Percentiles rank a stretch among this genome's conserved stretches.
Evolutionary conservation across 2,113 vertebrate species (phyloP).

Genomic region (Lasiurus cinereus): DNA sequence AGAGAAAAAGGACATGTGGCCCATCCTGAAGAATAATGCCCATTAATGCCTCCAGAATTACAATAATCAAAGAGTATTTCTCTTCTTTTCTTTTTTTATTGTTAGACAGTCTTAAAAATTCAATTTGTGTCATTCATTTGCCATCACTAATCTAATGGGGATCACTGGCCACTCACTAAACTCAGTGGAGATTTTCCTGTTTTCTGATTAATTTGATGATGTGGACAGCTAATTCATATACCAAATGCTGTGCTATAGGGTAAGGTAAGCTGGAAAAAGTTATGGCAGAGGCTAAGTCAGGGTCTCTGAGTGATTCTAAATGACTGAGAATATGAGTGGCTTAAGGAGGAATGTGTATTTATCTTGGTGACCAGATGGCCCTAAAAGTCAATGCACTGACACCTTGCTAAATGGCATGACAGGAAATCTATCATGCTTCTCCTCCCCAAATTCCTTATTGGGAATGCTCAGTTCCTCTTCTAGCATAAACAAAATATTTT

Average conservation of each 20-base stretch:
- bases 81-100: not conserved
- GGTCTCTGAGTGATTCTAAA: not conserved
- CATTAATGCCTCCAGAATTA: not conserved
- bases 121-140: not conserved
- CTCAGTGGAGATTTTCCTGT: not conserved
- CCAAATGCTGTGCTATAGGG: not conserved
- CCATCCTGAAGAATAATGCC: not conserved
- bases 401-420: not conserved
- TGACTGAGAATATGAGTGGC: not conserved
- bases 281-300: not conserved
- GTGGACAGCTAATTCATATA: not conserved
- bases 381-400: not conserved
- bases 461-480: not conserved
- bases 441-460: not conserved
- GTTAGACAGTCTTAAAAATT: not conserved
- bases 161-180: not conserved
- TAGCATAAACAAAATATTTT: conserved; percentile 19
- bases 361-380: not conserved
- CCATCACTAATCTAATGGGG: not conserved
- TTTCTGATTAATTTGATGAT: conserved; percentile 33
- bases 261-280: not conserved
- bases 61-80: not conserved
- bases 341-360: not conserved
- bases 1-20: not conserved
- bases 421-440: not conserved